phyloP scores from a whole-genome alignment of 2,888 invertebrate species.

The Drosophila prostipennis region DNA sequence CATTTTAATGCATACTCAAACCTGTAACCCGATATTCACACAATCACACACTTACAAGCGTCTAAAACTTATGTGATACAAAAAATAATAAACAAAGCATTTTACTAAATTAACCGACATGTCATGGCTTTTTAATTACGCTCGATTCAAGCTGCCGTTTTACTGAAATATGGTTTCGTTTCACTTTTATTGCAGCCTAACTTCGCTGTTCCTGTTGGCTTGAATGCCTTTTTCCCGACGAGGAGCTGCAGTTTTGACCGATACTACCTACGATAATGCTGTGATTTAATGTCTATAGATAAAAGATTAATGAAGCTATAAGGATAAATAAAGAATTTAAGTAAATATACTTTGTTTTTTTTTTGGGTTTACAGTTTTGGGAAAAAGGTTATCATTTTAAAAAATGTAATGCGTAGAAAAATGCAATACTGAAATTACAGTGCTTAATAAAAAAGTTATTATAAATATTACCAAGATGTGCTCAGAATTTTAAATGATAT shows the following conservation, averaged over 20 bases:
- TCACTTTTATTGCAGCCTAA: slow-evolving; percentile 67
- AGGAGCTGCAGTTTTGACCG: not conserved
- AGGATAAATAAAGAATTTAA: not conserved
- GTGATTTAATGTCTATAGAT: slow-evolving; percentile 50
- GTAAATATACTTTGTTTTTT: not conserved
- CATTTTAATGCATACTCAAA: slow-evolving; percentile 42
- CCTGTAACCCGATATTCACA: slow-evolving; percentile 41
- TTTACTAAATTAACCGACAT: slow-evolving; percentile 29
- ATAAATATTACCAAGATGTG: not conserved
- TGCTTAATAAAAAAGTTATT: not conserved
- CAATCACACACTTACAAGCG: slow-evolving; percentile 40
- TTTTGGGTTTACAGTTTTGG: not conserved
- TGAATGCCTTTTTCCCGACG: slow-evolving; percentile 25
- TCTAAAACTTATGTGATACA: slow-evolving; percentile 54
- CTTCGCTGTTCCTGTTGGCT: slow-evolving; percentile 66
- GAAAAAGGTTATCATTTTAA: too few relatives aligned
- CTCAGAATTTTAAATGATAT: not conserved
- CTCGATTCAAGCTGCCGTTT: not conserved
- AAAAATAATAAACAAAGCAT: slow-evolving; percentile 37
- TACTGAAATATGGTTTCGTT: not conserved
- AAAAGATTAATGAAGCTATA: not conserved
- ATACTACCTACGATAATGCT: slow-evolving; percentile 31
- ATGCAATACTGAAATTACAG: too few relatives aligned
- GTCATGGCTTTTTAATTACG: slow-evolving; percentile 21
- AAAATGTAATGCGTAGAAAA: too few relatives aligned